Conservation (phyloP, 2,113 vertebrate species). For the Tragulus kanchil region DNA sequence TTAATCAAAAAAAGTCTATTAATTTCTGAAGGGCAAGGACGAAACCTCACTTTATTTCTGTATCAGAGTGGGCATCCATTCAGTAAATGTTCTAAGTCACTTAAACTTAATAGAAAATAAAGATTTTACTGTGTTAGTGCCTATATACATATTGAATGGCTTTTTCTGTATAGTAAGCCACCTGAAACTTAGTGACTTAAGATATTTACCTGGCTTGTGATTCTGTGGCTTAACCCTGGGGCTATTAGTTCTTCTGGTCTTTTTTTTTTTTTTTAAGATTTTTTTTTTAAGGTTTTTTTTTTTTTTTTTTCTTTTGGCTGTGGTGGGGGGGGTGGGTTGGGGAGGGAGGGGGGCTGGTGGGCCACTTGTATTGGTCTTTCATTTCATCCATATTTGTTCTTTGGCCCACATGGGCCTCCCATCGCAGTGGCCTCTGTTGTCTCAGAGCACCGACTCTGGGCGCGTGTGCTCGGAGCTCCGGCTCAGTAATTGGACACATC, state of each 20-base stretch:
- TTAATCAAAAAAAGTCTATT: background rate
- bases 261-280: too few relatives aligned
- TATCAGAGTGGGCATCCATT: background rate
- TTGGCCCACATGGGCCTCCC: too few relatives aligned
- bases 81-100: background rate
- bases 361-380: too few relatives aligned
- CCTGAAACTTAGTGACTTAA: background rate
- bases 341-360: too few relatives aligned
- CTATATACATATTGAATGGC: background rate
- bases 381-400: too few relatives aligned
- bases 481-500: too few relatives aligned
- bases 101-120: background rate
- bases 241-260: background rate
- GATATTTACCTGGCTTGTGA: background rate
- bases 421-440: too few relatives aligned
- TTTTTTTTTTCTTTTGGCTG: too few relatives aligned
- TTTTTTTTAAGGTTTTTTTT: too few relatives aligned
- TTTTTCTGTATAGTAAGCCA: background rate
- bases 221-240: background rate
- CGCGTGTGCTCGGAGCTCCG: too few relatives aligned
- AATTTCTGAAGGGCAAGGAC: background rate
- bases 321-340: too few relatives aligned
- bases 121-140: background rate
- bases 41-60: background rate
- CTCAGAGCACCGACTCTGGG: too few relatives aligned